Base-by-base conservation (phyloP, 2,113 vertebrate genomes). In the Pelobates fuscus region DNA sequence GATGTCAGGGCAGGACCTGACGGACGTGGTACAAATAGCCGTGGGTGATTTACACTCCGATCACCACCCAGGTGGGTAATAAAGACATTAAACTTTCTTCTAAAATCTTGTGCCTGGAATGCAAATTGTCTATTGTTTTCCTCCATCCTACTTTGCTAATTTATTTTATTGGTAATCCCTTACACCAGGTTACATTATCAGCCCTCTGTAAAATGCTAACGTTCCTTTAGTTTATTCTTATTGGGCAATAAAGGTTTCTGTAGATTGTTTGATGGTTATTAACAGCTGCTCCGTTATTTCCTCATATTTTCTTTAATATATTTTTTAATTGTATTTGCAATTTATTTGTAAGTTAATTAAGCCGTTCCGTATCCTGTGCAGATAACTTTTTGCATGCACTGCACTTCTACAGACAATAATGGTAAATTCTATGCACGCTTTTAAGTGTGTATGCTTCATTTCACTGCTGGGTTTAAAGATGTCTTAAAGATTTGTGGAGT, bases 1-100 rank as follows among this genome's bases (percentile, higher is more conserved):
- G 90, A 99, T 99, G 97, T 94, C 97, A 65, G 95, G 95, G 78
- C 94, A 96, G 82, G 96, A 96, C 29, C 79, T 99, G 90, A 91
- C 94, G 63, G 95, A 99, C 59, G 97, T 98, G 81, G 96, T 99
- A 70, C 97, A 99, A 86, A 99, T 99, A 25, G 94, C 96, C 7
- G 97, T 99, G 41, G 96, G 94, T 67, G 97, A 98, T 80, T 86
- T 98, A 84, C 92, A 89, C 72, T 90, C 92, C 0, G 93, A 93
- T 49, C 94, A 93, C 64, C 93, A 93, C 63, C 85, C 94, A 88
- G 95, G 96, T 95, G 20, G 30, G 65, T 46, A 2, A 24, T 57
- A 27, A 27, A 60, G n/a, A 60, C 14, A 27, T 17, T 60, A 15
- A 29, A 3, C 14, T 27, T 29, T 29, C 18, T 18, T 41, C 26